Percentiles rank a stretch among this genome's conserved stretches.
phyloP scores from a whole-genome alignment of 2,113 vertebrate species.

The Sinocyclocheilus maitianheensis region DNA sequence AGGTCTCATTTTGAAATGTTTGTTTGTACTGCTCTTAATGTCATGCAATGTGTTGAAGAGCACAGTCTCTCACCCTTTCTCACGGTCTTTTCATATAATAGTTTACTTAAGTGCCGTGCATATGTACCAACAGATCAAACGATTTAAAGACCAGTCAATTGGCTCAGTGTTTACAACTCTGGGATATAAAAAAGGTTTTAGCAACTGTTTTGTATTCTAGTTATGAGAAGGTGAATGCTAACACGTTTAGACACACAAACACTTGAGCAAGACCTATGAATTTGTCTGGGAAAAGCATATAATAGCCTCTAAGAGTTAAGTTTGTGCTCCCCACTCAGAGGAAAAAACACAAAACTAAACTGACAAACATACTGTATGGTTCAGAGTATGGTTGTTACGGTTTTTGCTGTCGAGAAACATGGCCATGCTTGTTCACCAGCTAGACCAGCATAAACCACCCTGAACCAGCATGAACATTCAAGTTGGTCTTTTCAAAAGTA shows the following conservation, averaged over 20 bases:
- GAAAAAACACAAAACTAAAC: slow-evolving; percentile 7
- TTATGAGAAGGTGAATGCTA: not conserved
- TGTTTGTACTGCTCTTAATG: slow-evolving; percentile 17
- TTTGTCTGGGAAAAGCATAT: slow-evolving; percentile 39
- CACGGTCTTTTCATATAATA: not conserved
- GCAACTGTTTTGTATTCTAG: not conserved
- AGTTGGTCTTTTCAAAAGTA: not conserved
- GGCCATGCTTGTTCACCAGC: not conserved
- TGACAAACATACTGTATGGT: not conserved
- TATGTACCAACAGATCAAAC: slow-evolving; percentile 4
- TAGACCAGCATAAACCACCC: not conserved
- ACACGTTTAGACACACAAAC: slow-evolving; percentile 13
- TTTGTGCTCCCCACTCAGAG: not conserved
- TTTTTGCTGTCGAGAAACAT: not conserved
- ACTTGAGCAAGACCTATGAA: slow-evolving; percentile 31
- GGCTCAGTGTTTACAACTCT: not conserved
- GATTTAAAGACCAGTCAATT: slow-evolving; percentile 14
- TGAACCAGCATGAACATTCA: not conserved
- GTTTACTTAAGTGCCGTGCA: not conserved
- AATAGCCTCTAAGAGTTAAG: not conserved
- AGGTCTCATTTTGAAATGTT: not conserved
- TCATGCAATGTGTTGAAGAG: slow-evolving; percentile 10
- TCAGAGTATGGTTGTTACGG: not conserved
- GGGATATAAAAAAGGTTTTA: not conserved
- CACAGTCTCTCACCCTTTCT: slow-evolving; percentile 5